Evolutionary conservation across 2,888 invertebrate genomes (phyloP).

Genomic region (Lasioglossum malachurum): DNA sequence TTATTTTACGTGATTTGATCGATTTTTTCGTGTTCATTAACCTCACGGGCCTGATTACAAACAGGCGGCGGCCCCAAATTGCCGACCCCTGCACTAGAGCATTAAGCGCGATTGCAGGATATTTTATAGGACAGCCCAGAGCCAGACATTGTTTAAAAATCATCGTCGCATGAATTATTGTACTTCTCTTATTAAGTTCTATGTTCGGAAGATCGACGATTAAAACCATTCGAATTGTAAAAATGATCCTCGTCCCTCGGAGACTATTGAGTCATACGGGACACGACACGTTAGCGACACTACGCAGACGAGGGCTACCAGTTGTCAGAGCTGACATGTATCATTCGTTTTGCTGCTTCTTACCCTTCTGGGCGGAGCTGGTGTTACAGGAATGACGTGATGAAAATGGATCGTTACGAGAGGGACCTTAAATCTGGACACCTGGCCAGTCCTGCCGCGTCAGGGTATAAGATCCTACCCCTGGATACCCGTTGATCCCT

Average conservation of each 20-base stretch:
- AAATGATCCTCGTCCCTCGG: not conserved
- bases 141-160: not conserved
- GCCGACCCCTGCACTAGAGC: too few relatives aligned
- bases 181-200: not conserved
- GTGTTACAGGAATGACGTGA: conserved; percentile 46
- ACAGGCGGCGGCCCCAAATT: too few relatives aligned
- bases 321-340: conserved; percentile 31
- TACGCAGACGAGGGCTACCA: not conserved
- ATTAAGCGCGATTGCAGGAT: too few relatives aligned
- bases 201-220: not conserved
- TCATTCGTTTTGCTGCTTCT: conserved; percentile 11
- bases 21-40: too few relatives aligned
- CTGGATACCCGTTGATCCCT: conserved; percentile 25
- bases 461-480: conserved; percentile 23
- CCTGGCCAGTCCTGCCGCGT: conserved; percentile 47
- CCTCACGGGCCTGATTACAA: too few relatives aligned
- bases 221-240: not conserved
- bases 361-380: conserved; percentile 45
- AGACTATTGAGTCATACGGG: not conserved
- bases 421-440: conserved; percentile 62
- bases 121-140: too few relatives aligned
- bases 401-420: conserved; percentile 65
- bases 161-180: not conserved
- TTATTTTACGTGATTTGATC: too few relatives aligned
- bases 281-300: conserved; percentile 9